Percentiles rank a stretch among this genome's conserved stretches.
phyloP scores from a whole-genome alignment of 2,888 invertebrate species.

The Pomacea canaliculata region DNA sequence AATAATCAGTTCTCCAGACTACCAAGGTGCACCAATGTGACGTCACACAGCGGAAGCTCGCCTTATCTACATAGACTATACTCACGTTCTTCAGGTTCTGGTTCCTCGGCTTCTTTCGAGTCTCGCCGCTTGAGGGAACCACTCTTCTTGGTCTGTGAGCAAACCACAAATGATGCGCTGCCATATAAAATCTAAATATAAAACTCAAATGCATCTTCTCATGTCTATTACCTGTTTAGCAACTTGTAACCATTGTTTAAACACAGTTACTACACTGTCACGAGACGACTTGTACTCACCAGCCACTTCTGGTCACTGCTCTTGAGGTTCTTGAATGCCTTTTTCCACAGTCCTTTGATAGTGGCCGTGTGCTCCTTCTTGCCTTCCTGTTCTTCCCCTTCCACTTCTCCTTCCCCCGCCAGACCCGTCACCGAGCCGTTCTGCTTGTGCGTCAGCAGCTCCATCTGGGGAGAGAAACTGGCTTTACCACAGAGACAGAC shows the following conservation, averaged over 20 bases:
- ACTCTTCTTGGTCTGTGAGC: constrained; percentile 51
- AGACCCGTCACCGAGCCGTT: constrained; percentile 53
- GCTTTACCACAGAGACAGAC: not conserved
- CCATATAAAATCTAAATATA: no score
- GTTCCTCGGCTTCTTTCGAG: constrained; percentile 48
- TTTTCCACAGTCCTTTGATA: constrained; percentile 97
- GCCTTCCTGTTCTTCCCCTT: constrained; percentile 47
- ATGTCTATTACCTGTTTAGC: no score
- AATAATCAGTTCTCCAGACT: no score
- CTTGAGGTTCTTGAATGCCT: constrained; percentile 90
- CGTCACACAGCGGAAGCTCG: no score
- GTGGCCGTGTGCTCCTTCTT: constrained; percentile 50
- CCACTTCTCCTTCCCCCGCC: constrained; percentile 25
- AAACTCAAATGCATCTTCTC: no score
- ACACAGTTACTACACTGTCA: not conserved
- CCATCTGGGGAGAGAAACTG: constrained; percentile 54
- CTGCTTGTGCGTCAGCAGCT: constrained; percentile 63
- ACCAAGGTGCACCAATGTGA: no score
- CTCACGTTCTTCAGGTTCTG: constrained; percentile 14
- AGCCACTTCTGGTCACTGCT: constrained; percentile 51
- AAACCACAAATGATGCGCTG: constrained; percentile 1
- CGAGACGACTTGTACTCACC: constrained; percentile 30
- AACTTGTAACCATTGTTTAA: no score
- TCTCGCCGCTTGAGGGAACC: constrained; percentile 51
- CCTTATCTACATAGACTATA: constrained; percentile 2